These are phyloP conservation scores for Oplegnathus fasciatus DNA, from an alignment of 2,113 vertebrate species.

Conservation along the genomic window DNA sequence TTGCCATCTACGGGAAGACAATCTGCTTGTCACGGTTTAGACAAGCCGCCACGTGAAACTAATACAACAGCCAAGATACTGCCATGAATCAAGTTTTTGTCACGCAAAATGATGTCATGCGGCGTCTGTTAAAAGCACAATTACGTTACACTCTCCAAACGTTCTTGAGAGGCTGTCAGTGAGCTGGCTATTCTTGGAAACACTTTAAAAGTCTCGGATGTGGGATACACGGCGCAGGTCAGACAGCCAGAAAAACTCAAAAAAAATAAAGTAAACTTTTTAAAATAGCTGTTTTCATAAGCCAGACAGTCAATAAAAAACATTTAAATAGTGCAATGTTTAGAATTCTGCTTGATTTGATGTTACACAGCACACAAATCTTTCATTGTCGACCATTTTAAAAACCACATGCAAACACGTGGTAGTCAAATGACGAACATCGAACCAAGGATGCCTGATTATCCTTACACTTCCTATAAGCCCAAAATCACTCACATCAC, in stretches of 20 bases:
- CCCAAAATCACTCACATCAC: not conserved
- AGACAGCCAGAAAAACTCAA: not conserved
- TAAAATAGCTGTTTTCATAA: not conserved
- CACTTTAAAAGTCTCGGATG: not conserved
- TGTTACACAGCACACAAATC: too few species aligned
- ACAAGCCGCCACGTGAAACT: slow-evolving; percentile 36
- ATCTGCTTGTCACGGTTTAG: slow-evolving; percentile 35
- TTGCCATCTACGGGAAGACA: slow-evolving; percentile 8
- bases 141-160: slow-evolving; percentile 31
- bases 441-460: not conserved
- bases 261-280: not conserved
- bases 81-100: slow-evolving; percentile 54
- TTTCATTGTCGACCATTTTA: not conserved
- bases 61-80: slow-evolving; percentile 25
- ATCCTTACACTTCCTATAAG: not conserved
- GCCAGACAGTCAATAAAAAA: not conserved
- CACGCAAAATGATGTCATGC: slow-evolving; percentile 71
- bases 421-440: not conserved
- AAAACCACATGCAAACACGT: not conserved
- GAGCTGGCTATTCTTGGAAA: slow-evolving; percentile 24
- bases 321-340: not conserved
- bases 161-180: slow-evolving; percentile 32
- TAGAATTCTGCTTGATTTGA: too few species aligned
- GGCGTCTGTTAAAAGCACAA: slow-evolving; percentile 42
- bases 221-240: not conserved